These are phyloP conservation scores for Tetramorium bicarinatum DNA, from an alignment of 2,888 invertebrate species.

Conservation along the genomic window DNA sequence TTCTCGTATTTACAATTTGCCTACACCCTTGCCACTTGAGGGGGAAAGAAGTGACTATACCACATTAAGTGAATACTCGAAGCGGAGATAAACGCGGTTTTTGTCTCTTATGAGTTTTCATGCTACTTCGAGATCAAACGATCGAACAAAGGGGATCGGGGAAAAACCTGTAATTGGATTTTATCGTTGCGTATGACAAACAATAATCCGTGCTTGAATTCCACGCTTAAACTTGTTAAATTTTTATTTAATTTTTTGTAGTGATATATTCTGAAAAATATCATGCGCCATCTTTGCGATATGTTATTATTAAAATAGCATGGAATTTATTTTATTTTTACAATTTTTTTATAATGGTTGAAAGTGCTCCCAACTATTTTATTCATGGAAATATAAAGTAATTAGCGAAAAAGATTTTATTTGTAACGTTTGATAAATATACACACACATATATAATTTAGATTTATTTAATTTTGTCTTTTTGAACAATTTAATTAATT, in stretches of 20 bases:
- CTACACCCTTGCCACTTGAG: slow-evolving; percentile 65
- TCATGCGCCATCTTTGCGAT: not conserved
- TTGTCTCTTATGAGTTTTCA: slow-evolving; percentile 68
- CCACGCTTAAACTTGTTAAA: not conserved
- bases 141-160: slow-evolving; percentile 57
- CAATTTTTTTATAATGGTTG: not conserved
- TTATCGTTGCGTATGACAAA: slow-evolving; percentile 25
- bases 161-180: slow-evolving; percentile 45
- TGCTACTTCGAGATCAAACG: slow-evolving; percentile 70
- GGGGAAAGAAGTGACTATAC: slow-evolving; percentile 67
- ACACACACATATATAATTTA: not conserved
- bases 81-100: slow-evolving; percentile 71
- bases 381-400: not conserved
- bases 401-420: not conserved
- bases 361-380: not conserved
- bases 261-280: not conserved
- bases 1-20: slow-evolving; percentile 72
- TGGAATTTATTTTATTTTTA: not conserved
- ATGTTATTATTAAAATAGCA: not conserved
- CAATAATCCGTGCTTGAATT: not conserved
- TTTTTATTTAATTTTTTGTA: not conserved
- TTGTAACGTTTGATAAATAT: not conserved
- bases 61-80: slow-evolving; percentile 73
- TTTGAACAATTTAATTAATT: not conserved
- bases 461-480: not conserved